Base-by-base conservation (phyloP, 1,140 invertebrate genomes). In the Brachionus koreanus region DNA sequence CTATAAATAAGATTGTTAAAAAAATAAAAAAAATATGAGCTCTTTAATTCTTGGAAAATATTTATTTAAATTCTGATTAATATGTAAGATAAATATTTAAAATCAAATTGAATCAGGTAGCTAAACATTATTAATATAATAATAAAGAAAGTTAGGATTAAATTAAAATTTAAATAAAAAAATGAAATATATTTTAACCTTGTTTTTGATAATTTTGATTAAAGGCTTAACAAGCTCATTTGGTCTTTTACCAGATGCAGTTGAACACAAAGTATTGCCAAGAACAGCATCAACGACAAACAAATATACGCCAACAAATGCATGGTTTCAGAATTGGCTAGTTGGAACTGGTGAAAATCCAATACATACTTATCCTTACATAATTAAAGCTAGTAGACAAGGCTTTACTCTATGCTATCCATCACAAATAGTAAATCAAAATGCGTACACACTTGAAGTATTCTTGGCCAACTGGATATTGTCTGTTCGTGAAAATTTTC, bases 391-490 rank as follows among this genome's bases (percentile, higher is more conserved):
- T 12, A 46, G 19, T 23, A 74, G 19, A 33, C 1, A 74, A 12
- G 69, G 69, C 25, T 46, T 74, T 25, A 74, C 42, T 19, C 16
- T 74, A 9, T 74, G 69, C 43, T 74, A 74, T 49, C 69, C 69
- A 43, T 74, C 69, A 3, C 69, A 74, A 74, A 74, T 74, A 29
- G 69, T 74, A 13, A 74, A 74, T 25, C 69, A 74, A 46, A 74
- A 74, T 25, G 19, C 19, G 3, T 74, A 74, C 39, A 74, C 43
- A 2, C 16, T 74, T 2, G 69, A 74, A 29, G 69, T 74, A 0
- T 74, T 74, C 13, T 46, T 46, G 37, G 37, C 69, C 7, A 74
- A 74, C 13, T 74, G 37, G 42, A 29, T 46, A 5, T 74, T 74
- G 37, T 74, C 69, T 23, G 19, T 49, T 46, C 37, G 69, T 0